Evolutionary conservation across 1,140 invertebrate species (phyloP).

Genomic region (Leptinotarsa undecemlineata): DNA sequence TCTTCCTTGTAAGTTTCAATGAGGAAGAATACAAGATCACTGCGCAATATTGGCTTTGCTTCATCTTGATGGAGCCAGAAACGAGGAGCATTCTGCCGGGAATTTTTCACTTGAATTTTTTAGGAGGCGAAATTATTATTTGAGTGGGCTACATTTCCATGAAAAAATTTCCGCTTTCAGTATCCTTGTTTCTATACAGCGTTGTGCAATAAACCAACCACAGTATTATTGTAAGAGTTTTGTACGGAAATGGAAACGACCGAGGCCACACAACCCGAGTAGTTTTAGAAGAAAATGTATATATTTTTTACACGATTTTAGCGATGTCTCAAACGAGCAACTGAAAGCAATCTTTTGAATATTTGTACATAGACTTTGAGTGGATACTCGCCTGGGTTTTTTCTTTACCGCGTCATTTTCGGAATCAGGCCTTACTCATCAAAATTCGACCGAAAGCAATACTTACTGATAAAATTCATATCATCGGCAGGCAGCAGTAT

Average conservation of each 20-base stretch:
- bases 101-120: too few species aligned
- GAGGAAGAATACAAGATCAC: too few species aligned
- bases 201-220: slow-evolving; percentile 18
- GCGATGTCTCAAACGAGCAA: slow-evolving; percentile 30
- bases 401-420: slow-evolving; percentile 22
- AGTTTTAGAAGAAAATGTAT: slow-evolving; percentile 37
- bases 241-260: slow-evolving; percentile 1
- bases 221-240: slow-evolving; percentile 24
- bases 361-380: slow-evolving; percentile 39
- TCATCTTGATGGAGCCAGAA: too few species aligned
- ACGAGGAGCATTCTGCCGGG: too few species aligned
- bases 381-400: slow-evolving; percentile 36
- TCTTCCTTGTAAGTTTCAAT: too few species aligned
- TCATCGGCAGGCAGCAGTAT: slow-evolving; percentile 41
- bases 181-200: slow-evolving; percentile 5
- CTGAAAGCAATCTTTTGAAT: slow-evolving; percentile 43
- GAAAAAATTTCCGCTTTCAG: neutral
- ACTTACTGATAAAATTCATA: slow-evolving; percentile 38
- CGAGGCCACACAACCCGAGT: slow-evolving; percentile 18
- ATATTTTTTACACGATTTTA: slow-evolving; percentile 43
- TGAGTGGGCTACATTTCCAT: neutral
- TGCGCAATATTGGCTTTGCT: too few species aligned
- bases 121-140: neutral
- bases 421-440: slow-evolving; percentile 1
- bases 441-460: slow-evolving; percentile 41